Evolutionary conservation across 2,888 invertebrate genomes (phyloP), one percentile per base, ranked within the genome.

Genomic region (Mythimna ferrago): DNA sequence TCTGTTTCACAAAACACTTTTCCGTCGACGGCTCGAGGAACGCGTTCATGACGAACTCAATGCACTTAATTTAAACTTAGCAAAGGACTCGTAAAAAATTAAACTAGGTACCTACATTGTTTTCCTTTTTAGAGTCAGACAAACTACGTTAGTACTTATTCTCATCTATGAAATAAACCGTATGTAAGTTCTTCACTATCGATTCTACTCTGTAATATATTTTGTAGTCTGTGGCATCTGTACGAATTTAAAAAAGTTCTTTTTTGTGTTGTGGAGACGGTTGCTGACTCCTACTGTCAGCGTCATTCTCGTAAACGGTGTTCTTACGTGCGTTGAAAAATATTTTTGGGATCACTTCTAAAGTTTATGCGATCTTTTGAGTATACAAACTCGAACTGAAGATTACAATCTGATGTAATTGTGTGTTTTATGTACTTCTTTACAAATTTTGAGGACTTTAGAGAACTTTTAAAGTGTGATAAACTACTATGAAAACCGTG

Each of bases 381-480:
- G 16, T 16, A 19, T 60, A 58, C 7, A 76, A 78, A 72, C 44
- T 61, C 51, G 16, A 71, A 69, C 38, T 66, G 32, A 70, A 73
- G 61, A 53, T 64, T 71, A 56, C 11, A 61, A 67, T 66, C 66
- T 71, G 35, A 58, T 61, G 58, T 51, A 19, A 63, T 41, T 35
- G 73, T 72, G 62, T 74, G 64, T 67, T 80, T 80, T 68, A 19
- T 35, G n/a, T 60, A 79, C 69, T 66, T 80, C 61, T 51, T 61
- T 38, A 61, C 35, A 38, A 51, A 63, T 71, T 80, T 82, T 68
- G 26, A 61, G 71, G 80, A 80, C 83, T 87, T 87, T 80, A 73
- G 64, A 84, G 79, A 86, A 88, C 82, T 89, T 88, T 76, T 69
- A 81, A 86, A 89, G 87, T 87, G 88, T 84, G 80, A n/a, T 86